Conservation (phyloP, 2,888 invertebrate species). For the Hydroisotoma schaefferi region DNA sequence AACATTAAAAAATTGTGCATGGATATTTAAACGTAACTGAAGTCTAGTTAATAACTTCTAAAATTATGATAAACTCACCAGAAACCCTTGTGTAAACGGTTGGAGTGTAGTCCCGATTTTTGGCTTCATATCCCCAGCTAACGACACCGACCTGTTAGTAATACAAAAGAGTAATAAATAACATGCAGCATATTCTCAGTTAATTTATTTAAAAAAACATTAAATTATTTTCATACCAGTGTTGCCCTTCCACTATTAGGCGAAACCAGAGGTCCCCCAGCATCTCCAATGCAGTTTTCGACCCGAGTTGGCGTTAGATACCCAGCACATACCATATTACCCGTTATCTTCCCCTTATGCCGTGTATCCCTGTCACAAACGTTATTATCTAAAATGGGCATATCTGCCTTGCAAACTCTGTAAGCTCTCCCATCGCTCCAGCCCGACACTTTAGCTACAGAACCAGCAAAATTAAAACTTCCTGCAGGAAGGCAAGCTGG, state of each 20-base stretch:
- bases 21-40: background rate
- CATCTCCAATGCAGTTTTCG: conserved; percentile 25
- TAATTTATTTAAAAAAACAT: too few species aligned
- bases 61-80: conserved; percentile 12
- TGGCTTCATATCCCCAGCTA: conserved; percentile 37
- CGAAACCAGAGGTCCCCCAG: conserved; percentile 32
- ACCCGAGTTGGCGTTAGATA: conserved; percentile 35
- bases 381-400: conserved; percentile 40
- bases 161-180: background rate
- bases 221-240: conserved; percentile 9
- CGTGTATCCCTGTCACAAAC: conserved; percentile 41
- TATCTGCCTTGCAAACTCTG: conserved; percentile 33
- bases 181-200: background rate
- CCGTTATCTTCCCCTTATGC: conserved; percentile 27
- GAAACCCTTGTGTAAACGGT: conserved; percentile 43
- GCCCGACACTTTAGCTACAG: conserved; percentile 18
- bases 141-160: conserved; percentile 34
- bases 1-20: background rate
- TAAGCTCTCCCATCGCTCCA: conserved; percentile 26
- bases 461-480: conserved; percentile 24
- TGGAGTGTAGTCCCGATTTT: conserved; percentile 41
- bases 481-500: conserved; percentile 30
- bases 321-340: conserved; percentile 44
- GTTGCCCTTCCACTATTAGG: conserved; percentile 38
- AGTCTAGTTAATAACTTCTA: too few species aligned